Base-by-base conservation (phyloP, 2,797 vertebrate species). In the Ceryle rudis region DNA sequence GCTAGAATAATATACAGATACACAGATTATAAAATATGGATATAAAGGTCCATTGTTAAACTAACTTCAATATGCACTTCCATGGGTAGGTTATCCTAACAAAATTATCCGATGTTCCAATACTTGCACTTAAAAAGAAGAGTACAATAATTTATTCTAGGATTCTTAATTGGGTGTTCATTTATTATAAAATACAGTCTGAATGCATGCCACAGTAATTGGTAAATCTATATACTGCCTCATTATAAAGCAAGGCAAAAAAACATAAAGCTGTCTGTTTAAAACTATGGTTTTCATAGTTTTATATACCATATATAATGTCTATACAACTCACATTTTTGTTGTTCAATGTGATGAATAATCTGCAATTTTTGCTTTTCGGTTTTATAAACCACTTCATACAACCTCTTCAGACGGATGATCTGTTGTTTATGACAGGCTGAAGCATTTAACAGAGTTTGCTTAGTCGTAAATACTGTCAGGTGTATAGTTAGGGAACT, bases 251-350 rank as follows among this genome's bases (percentile, higher is more conserved):
- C 11, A 89, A 62, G 90, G 33, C 28, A 92, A 80, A 22, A 47
- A 95, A 72, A 90, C 86, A 82, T 23, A 84, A 90, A 82, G 7
- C n/a, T 71, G 8, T 69, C 41, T 95, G 92, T 94, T 90, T 25
- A 65, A 94, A 96, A 80, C 41, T 61, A 58, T 39, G 11, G 37
- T 37, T 37, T 37, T 37, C 37, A 37, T 37, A 37, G 37, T 37
- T 37, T 37, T 37, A 37, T 37, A 37, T 37, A 37, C 37, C 11
- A 10, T 37, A 37, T 37, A 37, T 37, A 37, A 58, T 55, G n/a
- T 71, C 55, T 75, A 5, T 75, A 90, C 79, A 81, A 86, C 21
- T 4, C 17, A 15, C 4, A n/a, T 57, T 93, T 84, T 70, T 81
- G 11, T 12, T 88, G 4, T 67, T 77, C n/a, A 81, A 3, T 69